A percentile compares a stretch with the other conserved stretches of the same genome.
phyloP scores from a whole-genome alignment of 1,140 invertebrate genomes.

The Tetranychus urticae region DNA sequence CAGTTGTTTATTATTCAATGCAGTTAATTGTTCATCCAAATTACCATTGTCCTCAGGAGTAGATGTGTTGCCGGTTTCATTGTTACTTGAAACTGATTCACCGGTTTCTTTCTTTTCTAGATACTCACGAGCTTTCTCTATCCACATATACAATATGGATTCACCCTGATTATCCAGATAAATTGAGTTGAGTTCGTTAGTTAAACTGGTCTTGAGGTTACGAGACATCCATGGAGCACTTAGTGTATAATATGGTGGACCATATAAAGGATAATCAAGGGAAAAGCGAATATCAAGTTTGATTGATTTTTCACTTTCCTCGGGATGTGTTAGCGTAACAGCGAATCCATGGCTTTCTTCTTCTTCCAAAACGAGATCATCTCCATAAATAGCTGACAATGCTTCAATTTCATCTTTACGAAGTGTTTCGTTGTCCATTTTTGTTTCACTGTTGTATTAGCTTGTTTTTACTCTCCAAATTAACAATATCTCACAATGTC shows the following conservation, averaged over 20 bases:
- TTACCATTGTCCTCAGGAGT: no score
- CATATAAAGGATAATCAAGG: conserved; percentile 33
- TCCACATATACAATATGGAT: conserved; percentile 45
- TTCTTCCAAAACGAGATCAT: conserved; percentile 38
- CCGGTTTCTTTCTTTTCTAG: conserved; percentile 16
- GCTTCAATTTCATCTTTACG: conserved; percentile 41
- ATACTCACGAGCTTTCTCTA: conserved; percentile 42
- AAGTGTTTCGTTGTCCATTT: conserved; percentile 1
- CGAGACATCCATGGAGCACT: conserved; percentile 41
- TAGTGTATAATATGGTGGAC: conserved; percentile 40
- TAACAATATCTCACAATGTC: background rate
- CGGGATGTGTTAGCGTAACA: conserved; percentile 28
- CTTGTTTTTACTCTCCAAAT: background rate
- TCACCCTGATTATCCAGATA: conserved; percentile 44
- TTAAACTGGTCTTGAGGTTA: conserved; percentile 29
- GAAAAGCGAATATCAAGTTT: conserved; percentile 33
- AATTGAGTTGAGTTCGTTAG: conserved; percentile 32
- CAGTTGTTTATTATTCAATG: no score
- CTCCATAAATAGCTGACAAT: conserved; percentile 42
- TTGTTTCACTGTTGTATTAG: background rate
- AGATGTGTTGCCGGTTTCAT: no score
- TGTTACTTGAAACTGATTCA: background rate
- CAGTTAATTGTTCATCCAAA: no score
- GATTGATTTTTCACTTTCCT: conserved; percentile 17
- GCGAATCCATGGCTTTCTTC: conserved; percentile 27